A percentile compares a stretch with the other conserved stretches of the same genome.
Evolutionary conservation across 37 sponge, comb jelly and placozoan genomes (phyloP).

Genomic region (Mnemiopsis leidyi): DNA sequence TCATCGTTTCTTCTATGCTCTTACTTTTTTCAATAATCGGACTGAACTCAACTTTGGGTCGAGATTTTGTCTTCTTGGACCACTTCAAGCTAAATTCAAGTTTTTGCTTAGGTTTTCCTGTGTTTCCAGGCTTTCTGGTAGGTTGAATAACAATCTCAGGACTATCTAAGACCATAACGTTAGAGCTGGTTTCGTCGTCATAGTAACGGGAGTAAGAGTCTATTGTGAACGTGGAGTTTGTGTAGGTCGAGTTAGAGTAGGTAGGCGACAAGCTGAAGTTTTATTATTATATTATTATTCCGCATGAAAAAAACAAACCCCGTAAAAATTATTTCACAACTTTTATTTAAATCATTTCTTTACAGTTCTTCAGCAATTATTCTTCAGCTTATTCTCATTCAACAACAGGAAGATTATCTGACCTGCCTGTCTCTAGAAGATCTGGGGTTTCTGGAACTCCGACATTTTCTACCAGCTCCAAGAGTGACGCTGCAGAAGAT

Average conservation of each 20-base stretch:
- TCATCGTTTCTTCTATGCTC: neutral
- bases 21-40: neutral
- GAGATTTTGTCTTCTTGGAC: constrained; percentile 21
- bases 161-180: neutral
- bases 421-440: neutral
- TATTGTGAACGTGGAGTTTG: neutral
- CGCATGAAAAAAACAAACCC: too few species aligned
- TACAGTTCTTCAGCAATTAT: too few species aligned
- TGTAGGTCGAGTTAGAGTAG: constrained; percentile 26
- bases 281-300: too few species aligned
- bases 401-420: too few species aligned
- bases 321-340: too few species aligned
- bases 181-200: neutral
- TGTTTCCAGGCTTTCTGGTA: neutral
- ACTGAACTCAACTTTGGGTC: neutral
- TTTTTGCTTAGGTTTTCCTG: neutral
- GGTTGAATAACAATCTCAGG: neutral
- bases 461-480: neutral
- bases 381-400: neutral
- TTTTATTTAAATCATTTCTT: too few species aligned
- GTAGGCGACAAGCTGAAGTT: constrained; percentile 9
- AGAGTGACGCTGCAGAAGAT: neutral
- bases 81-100: neutral
- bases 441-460: neutral
- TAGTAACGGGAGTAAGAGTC: neutral